Evolutionary conservation across 2,797 vertebrate species (phyloP).

Genomic region (Chromis chromis): DNA sequence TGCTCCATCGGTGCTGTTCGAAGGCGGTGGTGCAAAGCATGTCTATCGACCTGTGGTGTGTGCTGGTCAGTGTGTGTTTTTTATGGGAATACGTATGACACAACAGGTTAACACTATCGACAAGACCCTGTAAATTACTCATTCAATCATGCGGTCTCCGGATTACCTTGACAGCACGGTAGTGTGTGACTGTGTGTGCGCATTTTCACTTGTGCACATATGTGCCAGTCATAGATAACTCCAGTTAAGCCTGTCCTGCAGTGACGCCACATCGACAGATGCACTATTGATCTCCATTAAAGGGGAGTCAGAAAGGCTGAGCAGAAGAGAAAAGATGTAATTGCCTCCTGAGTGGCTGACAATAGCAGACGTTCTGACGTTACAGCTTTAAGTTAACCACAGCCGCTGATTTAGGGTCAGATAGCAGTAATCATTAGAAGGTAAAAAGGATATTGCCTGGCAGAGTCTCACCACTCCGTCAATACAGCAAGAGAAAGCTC

Average conservation of each 20-base stretch:
- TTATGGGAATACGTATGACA: slow-evolving; percentile 40
- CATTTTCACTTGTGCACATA: background rate
- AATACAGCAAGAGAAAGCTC: slow-evolving; percentile 45
- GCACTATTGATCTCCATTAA: slow-evolving; percentile 85
- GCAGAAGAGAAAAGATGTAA: slow-evolving; percentile 80
- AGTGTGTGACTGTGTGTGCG: slow-evolving; percentile 11
- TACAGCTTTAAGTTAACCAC: slow-evolving; percentile 73
- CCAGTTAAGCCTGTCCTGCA: slow-evolving; percentile 71
- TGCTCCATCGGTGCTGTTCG: slow-evolving; percentile 46
- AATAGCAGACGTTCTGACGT: slow-evolving; percentile 73
- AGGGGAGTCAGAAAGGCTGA: slow-evolving; percentile 80
- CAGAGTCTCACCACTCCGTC: slow-evolving; percentile 50
- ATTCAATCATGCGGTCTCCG: slow-evolving; percentile 56
- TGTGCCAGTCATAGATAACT: slow-evolving; percentile 76
- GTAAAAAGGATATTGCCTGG: slow-evolving; percentile 60
- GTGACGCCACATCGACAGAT: slow-evolving; percentile 81
- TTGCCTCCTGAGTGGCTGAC: slow-evolving; percentile 78
- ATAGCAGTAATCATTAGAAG: slow-evolving; percentile 79
- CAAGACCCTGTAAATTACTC: slow-evolving; percentile 59
- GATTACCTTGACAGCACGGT: slow-evolving; percentile 52
- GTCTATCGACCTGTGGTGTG: slow-evolving; percentile 71
- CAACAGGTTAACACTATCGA: slow-evolving; percentile 54
- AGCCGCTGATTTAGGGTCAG: slow-evolving; percentile 75
- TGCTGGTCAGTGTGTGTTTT: slow-evolving; percentile 55
- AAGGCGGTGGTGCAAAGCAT: slow-evolving; percentile 51